Base-by-base conservation (phyloP, 1,140 invertebrate species). In the Cydia strobilella region DNA sequence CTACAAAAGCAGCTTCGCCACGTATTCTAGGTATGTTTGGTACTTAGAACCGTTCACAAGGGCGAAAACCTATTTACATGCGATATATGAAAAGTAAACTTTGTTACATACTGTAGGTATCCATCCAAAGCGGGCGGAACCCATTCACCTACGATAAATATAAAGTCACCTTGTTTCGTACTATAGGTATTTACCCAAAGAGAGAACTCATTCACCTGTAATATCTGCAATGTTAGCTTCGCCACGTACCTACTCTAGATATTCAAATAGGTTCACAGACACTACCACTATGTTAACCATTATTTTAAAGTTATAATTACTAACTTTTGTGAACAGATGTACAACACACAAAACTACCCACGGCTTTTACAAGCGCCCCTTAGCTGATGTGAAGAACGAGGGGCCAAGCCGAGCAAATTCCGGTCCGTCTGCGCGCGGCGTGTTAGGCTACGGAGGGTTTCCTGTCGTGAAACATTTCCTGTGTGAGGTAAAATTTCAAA, bases 311-410 rank as follows among this genome's bases (percentile, higher is more conserved):
- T 45, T 45, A 45, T 45, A 13, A 45, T 45, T 39, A 39, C 12
- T 4, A 45, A 12, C 15, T 59, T 23, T 63, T 54, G 39, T 72
- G 35, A 20, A 23, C 74, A 93, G 91, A 76, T 92, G 90, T 51
- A 93, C 93, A 2, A 93, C 93, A 0, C 93, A 94, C 79, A 94
- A 94, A 76, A 92, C 93, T 0, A 93, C 93, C 0, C 93, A 94
- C 77, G 93, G 93, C 2, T 94, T 93, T 76, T 94, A 93, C 81
- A 93, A 92, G 77, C 87, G 89, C 0, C 84, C 82, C 0, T 79
- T 88, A 0, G 83, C 82, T 0, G 89, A 88, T 5, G 79, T 76
- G 2, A 84, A 80, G 78, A 84, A 82, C 23, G 78, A 79, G 3
- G 51, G 27, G 0, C 45, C 74, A 0, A 73, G 74, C 31, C 71